phyloP scores from a whole-genome alignment of 2,113 vertebrate genomes.

The Lonchura striata region DNA sequence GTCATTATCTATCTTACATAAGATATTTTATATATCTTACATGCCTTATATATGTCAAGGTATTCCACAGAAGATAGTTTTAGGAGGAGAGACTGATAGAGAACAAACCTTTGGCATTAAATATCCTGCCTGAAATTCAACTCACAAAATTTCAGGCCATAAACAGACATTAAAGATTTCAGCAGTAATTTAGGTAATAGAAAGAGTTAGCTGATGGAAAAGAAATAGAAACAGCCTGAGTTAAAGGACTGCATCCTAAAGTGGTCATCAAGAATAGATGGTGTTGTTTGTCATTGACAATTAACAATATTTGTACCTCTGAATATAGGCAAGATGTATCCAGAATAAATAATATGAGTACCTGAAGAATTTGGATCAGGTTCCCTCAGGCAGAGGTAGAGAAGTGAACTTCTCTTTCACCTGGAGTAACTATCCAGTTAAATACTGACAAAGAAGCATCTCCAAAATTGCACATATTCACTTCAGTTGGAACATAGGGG shows the following conservation, averaged over 20 bases:
- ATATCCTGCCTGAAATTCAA: not conserved
- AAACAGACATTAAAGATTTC: not conserved
- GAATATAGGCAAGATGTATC: not conserved
- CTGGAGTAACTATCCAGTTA: not conserved
- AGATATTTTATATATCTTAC: not conserved
- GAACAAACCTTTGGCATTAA: not conserved
- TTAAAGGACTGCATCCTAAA: not conserved
- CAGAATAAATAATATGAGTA: not conserved
- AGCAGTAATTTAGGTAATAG: not conserved
- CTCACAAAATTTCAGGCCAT: accelerated
- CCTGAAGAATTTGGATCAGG: not conserved
- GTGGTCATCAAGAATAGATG: not conserved
- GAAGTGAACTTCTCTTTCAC: not conserved
- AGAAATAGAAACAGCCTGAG: not conserved
- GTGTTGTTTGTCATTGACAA: not conserved
- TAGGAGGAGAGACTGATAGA: not conserved
- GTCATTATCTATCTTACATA: not conserved
- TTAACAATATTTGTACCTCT: not conserved
- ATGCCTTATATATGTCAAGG: not conserved
- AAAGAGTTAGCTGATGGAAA: not conserved
- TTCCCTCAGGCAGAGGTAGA: not conserved
- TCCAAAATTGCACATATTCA: not conserved
- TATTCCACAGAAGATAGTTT: not conserved
- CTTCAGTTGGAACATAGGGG: accelerated
- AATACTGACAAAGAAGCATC: not conserved